phyloP scores from a whole-genome alignment of 2,888 invertebrate species.

The Oxyteleia sp. region DNA sequence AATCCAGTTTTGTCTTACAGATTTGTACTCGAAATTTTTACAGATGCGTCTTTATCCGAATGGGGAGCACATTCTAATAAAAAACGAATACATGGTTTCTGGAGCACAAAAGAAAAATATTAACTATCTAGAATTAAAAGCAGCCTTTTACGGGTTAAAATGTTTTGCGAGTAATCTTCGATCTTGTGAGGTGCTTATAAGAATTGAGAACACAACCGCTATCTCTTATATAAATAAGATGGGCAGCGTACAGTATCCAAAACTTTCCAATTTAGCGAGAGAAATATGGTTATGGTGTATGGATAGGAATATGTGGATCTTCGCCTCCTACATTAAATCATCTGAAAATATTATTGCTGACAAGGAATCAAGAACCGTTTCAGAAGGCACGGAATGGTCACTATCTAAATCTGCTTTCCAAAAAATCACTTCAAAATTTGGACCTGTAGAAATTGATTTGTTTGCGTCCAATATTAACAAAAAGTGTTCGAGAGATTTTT shows the following conservation, averaged over 20 bases:
- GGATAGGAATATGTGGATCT: not conserved
- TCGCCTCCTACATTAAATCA: conserved; percentile 1
- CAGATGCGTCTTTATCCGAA: not conserved
- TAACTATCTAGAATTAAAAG: not conserved
- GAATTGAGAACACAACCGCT: not conserved
- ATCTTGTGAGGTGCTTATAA: not conserved
- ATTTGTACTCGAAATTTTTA: not conserved
- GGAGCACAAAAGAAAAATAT: not conserved
- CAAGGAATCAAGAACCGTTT: not conserved
- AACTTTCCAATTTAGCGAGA: not conserved
- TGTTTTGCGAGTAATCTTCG: not conserved
- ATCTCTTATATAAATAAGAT: not conserved
- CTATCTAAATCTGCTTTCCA: not conserved
- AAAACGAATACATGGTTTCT: not conserved
- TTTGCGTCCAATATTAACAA: not conserved
- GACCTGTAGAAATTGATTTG: not conserved
- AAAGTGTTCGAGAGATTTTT: not conserved
- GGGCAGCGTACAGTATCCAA: not conserved
- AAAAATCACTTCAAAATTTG: not conserved
- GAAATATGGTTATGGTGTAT: conserved; percentile 1
- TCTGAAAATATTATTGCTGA: not conserved
- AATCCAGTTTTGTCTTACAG: not conserved
- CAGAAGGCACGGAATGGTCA: too few species aligned
- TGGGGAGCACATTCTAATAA: not conserved
- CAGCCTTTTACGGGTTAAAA: not conserved